Conservation (phyloP, 2,797 vertebrate genomes). For the Nyctalus aviator region DNA sequence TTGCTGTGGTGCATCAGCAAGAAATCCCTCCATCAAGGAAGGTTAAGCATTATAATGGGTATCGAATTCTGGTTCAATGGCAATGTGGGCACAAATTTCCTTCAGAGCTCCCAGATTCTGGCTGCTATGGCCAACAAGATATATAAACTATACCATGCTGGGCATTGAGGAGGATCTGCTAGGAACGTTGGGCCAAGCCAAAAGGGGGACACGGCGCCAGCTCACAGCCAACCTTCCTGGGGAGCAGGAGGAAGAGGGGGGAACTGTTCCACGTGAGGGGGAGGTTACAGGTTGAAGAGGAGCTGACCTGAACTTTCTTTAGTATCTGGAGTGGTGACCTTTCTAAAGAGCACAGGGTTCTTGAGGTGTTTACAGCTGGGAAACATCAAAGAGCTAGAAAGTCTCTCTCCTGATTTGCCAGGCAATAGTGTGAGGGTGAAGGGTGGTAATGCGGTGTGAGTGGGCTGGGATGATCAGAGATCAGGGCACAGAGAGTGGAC, state of each 20-base stretch:
- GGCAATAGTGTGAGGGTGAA: background rate
- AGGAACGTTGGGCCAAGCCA: background rate
- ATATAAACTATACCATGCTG: background rate
- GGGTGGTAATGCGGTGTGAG: accelerated
- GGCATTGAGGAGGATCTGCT: background rate
- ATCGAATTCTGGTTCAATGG: background rate
- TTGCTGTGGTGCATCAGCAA: background rate
- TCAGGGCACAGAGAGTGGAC: background rate
- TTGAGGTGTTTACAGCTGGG: background rate
- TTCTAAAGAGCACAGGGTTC: background rate
- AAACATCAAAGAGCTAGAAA: background rate
- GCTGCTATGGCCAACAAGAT: background rate
- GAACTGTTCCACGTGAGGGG: background rate
- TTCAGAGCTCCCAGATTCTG: background rate
- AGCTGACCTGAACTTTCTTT: background rate
- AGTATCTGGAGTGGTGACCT: background rate
- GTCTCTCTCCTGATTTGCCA: background rate
- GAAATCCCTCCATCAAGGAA: background rate
- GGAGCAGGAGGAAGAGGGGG: background rate
- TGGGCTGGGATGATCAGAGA: background rate
- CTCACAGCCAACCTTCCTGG: background rate
- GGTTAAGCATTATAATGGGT: background rate
- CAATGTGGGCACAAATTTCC: background rate
- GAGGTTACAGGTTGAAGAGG: background rate
- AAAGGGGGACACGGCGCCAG: background rate